Percentiles rank a stretch among this genome's conserved stretches.
Conservation (phyloP, 1,140 invertebrate genomes). For the Agrilus planipennis region DNA sequence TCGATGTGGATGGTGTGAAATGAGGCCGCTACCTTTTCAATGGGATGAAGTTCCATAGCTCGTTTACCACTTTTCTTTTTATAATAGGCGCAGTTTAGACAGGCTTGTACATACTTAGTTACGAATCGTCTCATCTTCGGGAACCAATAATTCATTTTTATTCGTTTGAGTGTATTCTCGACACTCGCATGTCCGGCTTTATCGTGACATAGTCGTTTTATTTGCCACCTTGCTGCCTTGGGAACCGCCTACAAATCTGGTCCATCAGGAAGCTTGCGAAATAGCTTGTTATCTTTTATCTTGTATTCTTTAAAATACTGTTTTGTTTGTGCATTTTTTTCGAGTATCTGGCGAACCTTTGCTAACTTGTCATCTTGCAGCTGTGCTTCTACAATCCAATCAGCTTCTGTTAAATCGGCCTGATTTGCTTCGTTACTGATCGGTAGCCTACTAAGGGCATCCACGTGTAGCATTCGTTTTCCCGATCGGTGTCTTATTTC, state of each 20-base stretch:
- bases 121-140: conserved; percentile 10
- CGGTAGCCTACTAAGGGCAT: conserved; percentile 26
- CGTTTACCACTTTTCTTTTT: conserved; percentile 4
- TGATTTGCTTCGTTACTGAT: conserved; percentile 20
- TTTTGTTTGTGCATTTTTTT: conserved; percentile 9
- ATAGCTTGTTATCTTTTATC: background rate
- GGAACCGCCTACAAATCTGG: conserved; percentile 12
- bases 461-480: conserved; percentile 25
- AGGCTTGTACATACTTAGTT: background rate
- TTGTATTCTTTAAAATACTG: conserved; percentile 1
- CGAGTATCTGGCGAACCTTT: conserved; percentile 2
- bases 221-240: conserved; percentile 10
- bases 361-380: conserved; percentile 9
- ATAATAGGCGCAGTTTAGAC: conserved; percentile 5
- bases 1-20: conserved; percentile 15
- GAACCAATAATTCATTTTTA: conserved; percentile 14
- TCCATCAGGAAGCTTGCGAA: conserved; percentile 1
- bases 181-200: conserved; percentile 9
- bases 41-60: conserved; percentile 4
- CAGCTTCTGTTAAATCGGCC: conserved; percentile 23
- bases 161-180: conserved; percentile 11
- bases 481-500: conserved; percentile 26
- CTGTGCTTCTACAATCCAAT: conserved; percentile 21
- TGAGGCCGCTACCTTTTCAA: conserved; percentile 7
- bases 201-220: conserved; percentile 11